phyloP scores from a whole-genome alignment of 2,113 vertebrate species.

The Plecturocebus donacophilus region DNA sequence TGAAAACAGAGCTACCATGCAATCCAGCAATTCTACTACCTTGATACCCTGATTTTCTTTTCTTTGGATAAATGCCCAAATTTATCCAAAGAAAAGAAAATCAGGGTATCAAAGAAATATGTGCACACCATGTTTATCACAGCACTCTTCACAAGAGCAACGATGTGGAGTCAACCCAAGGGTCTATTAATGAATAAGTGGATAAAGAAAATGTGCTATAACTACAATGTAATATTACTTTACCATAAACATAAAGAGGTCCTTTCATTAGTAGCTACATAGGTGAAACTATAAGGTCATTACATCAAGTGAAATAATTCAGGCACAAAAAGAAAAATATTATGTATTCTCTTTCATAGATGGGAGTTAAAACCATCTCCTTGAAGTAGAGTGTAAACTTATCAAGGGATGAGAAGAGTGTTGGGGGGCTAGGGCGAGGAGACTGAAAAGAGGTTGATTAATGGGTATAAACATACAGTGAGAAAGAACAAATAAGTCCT shows the following conservation, averaged over 20 bases:
- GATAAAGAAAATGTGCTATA: neutral
- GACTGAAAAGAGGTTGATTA: neutral
- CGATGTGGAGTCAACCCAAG: neutral
- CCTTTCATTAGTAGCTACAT: neutral
- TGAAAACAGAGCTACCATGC: neutral
- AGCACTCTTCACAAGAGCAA: neutral
- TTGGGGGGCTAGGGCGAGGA: neutral
- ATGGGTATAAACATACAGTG: neutral
- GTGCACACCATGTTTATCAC: neutral
- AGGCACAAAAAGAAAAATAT: neutral
- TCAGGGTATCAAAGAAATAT: neutral
- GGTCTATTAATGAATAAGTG: neutral
- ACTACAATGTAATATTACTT: neutral
- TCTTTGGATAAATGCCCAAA: too few relatives aligned
- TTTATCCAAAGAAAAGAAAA: neutral
- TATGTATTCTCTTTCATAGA: neutral
- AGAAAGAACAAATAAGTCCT: neutral
- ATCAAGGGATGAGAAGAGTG: neutral
- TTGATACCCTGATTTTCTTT: too few relatives aligned
- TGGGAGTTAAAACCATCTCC: neutral
- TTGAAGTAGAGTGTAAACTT: neutral
- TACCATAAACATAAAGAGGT: neutral
- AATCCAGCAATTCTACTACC: neutral
- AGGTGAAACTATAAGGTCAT: neutral
- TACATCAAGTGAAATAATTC: neutral